A percentile compares a stretch with the other conserved stretches of the same genome.
Evolutionary conservation across 1,140 invertebrate genomes (phyloP).

Genomic region (Drosophila chauvacae): DNA sequence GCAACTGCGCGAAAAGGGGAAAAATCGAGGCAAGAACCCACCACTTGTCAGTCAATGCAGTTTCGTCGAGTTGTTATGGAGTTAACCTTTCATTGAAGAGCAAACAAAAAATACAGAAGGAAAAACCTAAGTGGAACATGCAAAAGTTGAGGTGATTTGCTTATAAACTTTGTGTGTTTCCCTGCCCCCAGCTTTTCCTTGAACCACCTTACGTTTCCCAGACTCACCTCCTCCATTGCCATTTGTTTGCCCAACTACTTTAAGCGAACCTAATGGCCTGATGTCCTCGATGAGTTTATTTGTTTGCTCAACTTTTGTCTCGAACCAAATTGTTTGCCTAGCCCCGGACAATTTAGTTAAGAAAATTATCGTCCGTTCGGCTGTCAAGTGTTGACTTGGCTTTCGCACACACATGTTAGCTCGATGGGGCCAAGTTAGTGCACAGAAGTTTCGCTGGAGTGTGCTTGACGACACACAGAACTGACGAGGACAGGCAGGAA

Average conservation of each 20-base stretch:
- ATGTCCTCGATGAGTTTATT: constrained; percentile 71
- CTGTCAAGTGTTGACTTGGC: constrained; percentile 58
- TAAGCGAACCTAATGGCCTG: constrained; percentile 69
- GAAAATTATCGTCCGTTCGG: constrained; percentile 74
- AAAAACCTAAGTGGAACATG: constrained; percentile 22
- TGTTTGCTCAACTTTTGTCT: constrained; percentile 61
- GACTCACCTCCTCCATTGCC: constrained; percentile 13
- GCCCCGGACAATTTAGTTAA: constrained; percentile 72
- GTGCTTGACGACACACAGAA: constrained; percentile 28
- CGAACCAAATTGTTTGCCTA: constrained; percentile 56
- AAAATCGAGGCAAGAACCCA: constrained; percentile 53
- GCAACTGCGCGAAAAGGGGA: constrained; percentile 40
- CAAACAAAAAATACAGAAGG: constrained; percentile 16
- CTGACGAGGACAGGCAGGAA: constrained; percentile 20
- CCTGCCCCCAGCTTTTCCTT: not conserved
- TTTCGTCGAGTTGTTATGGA: constrained; percentile 54
- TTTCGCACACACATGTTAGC: constrained; percentile 15
- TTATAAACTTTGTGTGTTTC: constrained; percentile 34
- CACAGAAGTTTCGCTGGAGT: constrained; percentile 26
- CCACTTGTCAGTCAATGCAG: constrained; percentile 72
- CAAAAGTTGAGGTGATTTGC: constrained; percentile 34
- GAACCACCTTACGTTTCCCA: constrained; percentile 11
- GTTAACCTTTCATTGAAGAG: constrained; percentile 43
- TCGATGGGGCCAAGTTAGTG: constrained; percentile 18
- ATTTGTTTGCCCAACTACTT: constrained; percentile 45